phyloP scores from a whole-genome alignment of 2,888 invertebrate species.

The Hirtodrosophila histrioides region DNA sequence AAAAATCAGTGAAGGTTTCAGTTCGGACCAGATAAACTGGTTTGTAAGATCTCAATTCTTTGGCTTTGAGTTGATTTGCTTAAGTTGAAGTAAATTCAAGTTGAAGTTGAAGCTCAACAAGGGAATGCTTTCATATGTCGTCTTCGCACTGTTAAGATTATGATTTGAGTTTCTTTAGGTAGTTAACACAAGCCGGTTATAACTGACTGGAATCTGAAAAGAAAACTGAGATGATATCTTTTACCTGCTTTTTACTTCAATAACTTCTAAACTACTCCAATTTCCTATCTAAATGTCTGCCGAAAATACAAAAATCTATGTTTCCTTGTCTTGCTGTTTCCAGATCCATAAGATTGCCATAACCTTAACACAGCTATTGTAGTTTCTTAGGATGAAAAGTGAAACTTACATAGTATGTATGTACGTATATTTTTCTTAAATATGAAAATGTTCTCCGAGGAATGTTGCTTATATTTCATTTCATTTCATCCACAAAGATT shows the following conservation, averaged over 20 bases:
- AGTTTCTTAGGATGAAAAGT: no score
- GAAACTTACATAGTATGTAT: no score
- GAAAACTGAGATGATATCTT: background rate
- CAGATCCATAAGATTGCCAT: no score
- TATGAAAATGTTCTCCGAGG: no score
- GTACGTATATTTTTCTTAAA: no score
- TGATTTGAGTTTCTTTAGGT: background rate
- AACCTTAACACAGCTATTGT: no score
- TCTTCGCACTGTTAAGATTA: conserved; percentile 1
- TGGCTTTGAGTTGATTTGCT: conserved; percentile 25
- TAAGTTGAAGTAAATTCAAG: conserved; percentile 38
- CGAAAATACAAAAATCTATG: no score
- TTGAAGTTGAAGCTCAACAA: conserved; percentile 32
- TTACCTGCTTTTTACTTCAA: background rate
- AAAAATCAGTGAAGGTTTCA: conserved; percentile 49
- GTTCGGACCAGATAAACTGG: conserved; percentile 69
- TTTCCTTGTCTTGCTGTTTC: no score
- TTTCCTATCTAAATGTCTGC: no score
- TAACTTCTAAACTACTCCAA: background rate
- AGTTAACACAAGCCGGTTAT: conserved; percentile 6
- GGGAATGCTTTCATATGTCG: conserved; percentile 33
- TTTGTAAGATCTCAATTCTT: conserved; percentile 33
- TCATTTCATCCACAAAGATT: background rate
- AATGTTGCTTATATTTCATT: no score
- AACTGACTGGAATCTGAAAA: conserved; percentile 4